Conservation (phyloP, 2,888 invertebrate species). For the Syrphus vitripennis region DNA sequence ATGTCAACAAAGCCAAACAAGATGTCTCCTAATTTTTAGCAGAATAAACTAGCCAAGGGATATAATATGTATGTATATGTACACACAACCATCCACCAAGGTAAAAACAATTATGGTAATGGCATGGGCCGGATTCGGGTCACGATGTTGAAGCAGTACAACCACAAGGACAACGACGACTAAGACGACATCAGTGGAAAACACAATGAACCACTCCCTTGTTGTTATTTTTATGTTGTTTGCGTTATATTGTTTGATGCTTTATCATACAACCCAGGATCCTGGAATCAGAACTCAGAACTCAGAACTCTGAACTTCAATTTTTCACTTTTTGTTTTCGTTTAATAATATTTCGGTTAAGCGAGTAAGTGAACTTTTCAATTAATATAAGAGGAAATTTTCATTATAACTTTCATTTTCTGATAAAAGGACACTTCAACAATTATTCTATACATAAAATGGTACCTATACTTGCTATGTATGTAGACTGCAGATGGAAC, state of each 20-base stretch:
- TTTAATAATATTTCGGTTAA: not conserved
- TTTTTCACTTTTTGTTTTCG: not conserved
- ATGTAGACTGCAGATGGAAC: not conserved
- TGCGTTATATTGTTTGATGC: not conserved
- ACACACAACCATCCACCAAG: not conserved
- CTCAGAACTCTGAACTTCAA: slow-evolving; percentile 3
- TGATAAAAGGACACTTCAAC: slow-evolving; percentile 35
- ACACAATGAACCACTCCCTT: slow-evolving; percentile 32
- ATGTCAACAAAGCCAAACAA: not conserved
- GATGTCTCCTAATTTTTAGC: not conserved
- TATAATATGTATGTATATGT: no score
- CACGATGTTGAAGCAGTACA: not conserved
- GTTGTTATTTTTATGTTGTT: slow-evolving; percentile 26
- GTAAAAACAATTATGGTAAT: slow-evolving; percentile 61
- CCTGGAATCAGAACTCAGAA: not conserved
- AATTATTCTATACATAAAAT: slow-evolving; percentile 16
- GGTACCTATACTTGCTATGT: no score
- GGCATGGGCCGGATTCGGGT: slow-evolving; percentile 22
- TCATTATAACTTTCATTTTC: slow-evolving; percentile 38
- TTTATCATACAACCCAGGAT: no score
- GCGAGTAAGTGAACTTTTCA: slow-evolving; percentile 47
- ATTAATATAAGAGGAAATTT: slow-evolving; percentile 62
- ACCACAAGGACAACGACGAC: not conserved
- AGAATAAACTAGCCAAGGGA: not conserved
- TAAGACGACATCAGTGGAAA: not conserved